Evolutionary conservation across 1,140 invertebrate species (phyloP).

Genomic region (Laodelphax striatellus): DNA sequence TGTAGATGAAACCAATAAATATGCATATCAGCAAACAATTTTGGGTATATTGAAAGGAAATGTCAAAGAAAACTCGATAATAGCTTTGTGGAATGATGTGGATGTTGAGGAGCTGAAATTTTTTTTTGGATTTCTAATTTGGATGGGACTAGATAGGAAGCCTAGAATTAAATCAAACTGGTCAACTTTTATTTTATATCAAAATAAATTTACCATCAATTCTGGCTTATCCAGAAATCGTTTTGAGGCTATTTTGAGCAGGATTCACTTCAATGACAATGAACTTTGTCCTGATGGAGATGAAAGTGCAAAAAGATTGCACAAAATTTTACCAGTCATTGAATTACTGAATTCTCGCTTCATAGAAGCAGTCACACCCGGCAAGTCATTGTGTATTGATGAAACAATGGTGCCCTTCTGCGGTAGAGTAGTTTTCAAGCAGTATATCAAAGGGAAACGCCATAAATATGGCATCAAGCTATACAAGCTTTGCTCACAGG

Average conservation of each 20-base stretch:
- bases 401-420: slow-evolving; percentile 25
- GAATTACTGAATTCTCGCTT: neutral
- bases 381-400: slow-evolving; percentile 20
- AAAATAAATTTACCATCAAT: neutral
- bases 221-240: neutral
- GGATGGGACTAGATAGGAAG: neutral
- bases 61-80: neutral
- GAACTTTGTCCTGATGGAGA: neutral
- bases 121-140: neutral
- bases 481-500: slow-evolving; percentile 22
- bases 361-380: slow-evolving; percentile 1
- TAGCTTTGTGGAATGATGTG: neutral
- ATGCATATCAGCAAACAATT: neutral
- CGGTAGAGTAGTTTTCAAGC: slow-evolving; percentile 26
- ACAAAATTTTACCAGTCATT: neutral
- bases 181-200: neutral
- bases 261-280: neutral
- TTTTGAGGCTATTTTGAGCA: neutral
- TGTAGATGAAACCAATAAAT: neutral
- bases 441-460: slow-evolving; percentile 26
- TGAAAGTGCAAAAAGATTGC: neutral
- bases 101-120: neutral
- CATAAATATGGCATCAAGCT: slow-evolving; percentile 28
- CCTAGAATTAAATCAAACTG: neutral
- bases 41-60: neutral